Conservation (phyloP, 2,797 vertebrate species). For the Ambastaia sidthimunki region DNA sequence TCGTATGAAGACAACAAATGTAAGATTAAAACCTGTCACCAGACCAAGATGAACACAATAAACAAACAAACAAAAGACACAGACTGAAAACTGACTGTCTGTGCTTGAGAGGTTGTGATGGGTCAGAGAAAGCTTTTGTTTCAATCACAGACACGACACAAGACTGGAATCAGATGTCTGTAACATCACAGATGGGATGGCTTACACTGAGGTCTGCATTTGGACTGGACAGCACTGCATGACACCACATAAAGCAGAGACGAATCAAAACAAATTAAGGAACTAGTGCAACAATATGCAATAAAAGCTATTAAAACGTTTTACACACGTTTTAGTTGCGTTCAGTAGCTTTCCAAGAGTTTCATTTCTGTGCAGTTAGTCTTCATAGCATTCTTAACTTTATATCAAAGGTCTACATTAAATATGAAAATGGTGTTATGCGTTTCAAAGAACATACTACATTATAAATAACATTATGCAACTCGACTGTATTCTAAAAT, state of each 20-base stretch:
- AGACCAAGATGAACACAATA: background rate
- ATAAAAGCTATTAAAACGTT: background rate
- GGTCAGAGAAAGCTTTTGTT: slow-evolving; percentile 27
- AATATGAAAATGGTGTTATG: background rate
- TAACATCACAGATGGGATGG: slow-evolving; percentile 25
- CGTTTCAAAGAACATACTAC: slow-evolving; percentile 3
- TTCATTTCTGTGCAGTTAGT: slow-evolving; percentile 11
- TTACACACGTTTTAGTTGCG: background rate
- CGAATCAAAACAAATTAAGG: slow-evolving; percentile 4
- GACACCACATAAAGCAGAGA: background rate
- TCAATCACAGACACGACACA: slow-evolving; percentile 24
- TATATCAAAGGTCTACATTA: slow-evolving; percentile 1
- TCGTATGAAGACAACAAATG: slow-evolving; percentile 53
- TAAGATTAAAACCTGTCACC: background rate
- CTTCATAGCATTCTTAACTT: background rate
- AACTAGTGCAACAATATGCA: slow-evolving; percentile 5
- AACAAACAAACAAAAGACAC: slow-evolving; percentile 18
- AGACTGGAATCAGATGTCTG: slow-evolving; percentile 11
- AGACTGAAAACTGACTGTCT: background rate
- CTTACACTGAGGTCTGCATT: slow-evolving; percentile 31
- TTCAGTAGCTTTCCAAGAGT: slow-evolving; percentile 12
- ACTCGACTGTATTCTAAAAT: background rate
- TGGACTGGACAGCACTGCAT: slow-evolving; percentile 12
- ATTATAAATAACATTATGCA: background rate
- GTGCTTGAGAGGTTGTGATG: slow-evolving; percentile 4